These are phyloP conservation scores for Oncorhynchus gorbuscha DNA, from an alignment of 2,113 vertebrate genomes.

Conservation along the genomic window DNA sequence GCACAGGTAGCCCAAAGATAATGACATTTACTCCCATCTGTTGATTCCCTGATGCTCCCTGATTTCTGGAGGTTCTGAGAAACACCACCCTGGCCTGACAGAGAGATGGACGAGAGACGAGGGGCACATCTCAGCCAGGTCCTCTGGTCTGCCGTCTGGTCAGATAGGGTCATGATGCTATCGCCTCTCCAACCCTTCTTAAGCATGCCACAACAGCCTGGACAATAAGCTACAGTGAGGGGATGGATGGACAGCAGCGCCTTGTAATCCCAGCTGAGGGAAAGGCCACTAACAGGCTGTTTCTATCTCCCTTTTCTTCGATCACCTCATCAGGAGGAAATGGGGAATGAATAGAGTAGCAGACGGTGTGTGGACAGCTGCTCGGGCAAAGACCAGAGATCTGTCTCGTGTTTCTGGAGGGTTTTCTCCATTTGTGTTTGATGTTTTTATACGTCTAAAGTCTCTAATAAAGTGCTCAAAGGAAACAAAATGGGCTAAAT, in stretches of 20 bases:
- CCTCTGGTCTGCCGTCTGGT: slow-evolving; percentile 17
- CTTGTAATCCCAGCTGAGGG: slow-evolving; percentile 47
- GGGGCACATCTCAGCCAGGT: neutral
- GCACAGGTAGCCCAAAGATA: neutral
- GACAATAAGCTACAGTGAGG: slow-evolving; percentile 51
- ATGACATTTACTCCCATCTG: slow-evolving; percentile 7
- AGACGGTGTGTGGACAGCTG: neutral
- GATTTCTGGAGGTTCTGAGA: neutral
- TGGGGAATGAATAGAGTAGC: slow-evolving; percentile 37
- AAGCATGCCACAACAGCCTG: neutral
- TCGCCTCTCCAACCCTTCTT: slow-evolving; percentile 18
- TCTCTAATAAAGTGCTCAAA: too few species aligned
- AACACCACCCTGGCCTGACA: neutral
- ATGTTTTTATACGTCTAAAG: too few species aligned
- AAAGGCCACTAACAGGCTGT: slow-evolving; percentile 26
- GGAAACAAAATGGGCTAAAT: too few species aligned
- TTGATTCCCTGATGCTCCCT: slow-evolving; percentile 23
- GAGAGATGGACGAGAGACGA: neutral
- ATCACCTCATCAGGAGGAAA: slow-evolving; percentile 38
- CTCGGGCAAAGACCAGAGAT: too few species aligned
- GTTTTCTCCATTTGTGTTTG: too few species aligned
- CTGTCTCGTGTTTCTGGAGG: too few species aligned
- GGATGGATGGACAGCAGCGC: slow-evolving; percentile 35
- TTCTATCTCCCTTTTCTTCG: slow-evolving; percentile 33
- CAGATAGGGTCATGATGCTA: slow-evolving; percentile 33